Evolutionary conservation across 2,113 vertebrate species (phyloP), one percentile per base, ranked within the genome.

Genomic region (Varanus salvator): DNA sequence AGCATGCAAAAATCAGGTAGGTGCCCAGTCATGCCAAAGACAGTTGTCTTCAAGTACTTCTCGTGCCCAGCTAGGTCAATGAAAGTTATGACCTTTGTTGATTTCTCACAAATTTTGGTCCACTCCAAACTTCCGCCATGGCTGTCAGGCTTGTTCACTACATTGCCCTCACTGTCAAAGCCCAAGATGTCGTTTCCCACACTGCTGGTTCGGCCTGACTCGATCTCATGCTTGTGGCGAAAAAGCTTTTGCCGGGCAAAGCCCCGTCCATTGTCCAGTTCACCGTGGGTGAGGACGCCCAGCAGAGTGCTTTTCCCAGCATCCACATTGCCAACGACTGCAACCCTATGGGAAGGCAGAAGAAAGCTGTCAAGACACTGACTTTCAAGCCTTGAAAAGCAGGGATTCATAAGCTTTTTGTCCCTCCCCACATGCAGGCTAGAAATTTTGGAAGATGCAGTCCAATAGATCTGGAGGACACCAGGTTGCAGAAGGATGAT

Each of bases 1-100:
- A 99, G 98, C 99, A 99, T 99, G 97, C 99, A 99, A 98, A 99
- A 99, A 96, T 99, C 99, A 0, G 99, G 99, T 89, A 99, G 94
- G 89, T 99, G 99, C 84, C 99, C 99, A 0, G 99, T 99, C 99
- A 99, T 99, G 95, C 99, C 99, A 75, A 99, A 99, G 90, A 99
- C 99, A 0, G 99, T 99, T 68, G 99, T 99, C 97, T 99, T 99
- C 92, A 99, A 97, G 96, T 99, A 99, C 92, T 99, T 99, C 96
- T 99, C 99, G 0, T 99, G 99, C 86, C 99, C 99, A 2, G 99
- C 99, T 91, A 99, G 95, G 96, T 99, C 99, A 71, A 99, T 99
- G 95, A 99, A 99, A 91, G 99, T 99, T 66, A 99, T 99, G 91
- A 99, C 99, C 94, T 99, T 99, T 3, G 98, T 98, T 91, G 99